phyloP scores from a whole-genome alignment of 1,140 invertebrate genomes.

The Eupeodes corollae region DNA sequence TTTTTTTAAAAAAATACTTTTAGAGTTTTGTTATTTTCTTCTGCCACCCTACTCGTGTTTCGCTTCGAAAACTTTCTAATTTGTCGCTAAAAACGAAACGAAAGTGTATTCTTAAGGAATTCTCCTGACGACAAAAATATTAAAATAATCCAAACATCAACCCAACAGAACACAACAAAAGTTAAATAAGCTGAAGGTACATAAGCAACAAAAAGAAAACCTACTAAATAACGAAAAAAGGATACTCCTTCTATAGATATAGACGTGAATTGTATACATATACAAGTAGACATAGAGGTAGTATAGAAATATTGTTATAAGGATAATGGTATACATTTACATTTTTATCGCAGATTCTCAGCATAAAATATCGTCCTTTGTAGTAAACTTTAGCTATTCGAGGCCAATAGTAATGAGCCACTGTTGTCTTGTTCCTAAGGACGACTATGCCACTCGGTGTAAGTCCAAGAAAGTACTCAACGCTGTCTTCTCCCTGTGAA shows the following conservation, averaged over 20 bases:
- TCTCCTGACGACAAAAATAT: not conserved
- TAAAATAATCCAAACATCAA: no score
- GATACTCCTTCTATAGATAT: no score
- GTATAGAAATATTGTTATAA: not conserved
- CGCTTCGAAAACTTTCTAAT: no score
- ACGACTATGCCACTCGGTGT: slow-evolving; percentile 96
- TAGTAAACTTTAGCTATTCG: slow-evolving; percentile 92
- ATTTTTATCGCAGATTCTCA: slow-evolving; percentile 89
- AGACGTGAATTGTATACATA: not conserved
- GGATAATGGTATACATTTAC: slow-evolving; percentile 49
- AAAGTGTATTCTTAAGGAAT: not conserved
- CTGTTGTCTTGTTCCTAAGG: slow-evolving; percentile 89
- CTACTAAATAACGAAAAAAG: no score
- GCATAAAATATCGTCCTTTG: slow-evolving; percentile 93
- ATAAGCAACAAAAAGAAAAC: no score
- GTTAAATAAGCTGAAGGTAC: not conserved
- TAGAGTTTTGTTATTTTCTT: no score
- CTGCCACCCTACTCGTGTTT: no score
- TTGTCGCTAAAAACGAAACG: no score
- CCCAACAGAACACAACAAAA: not conserved
- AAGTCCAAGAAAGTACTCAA: slow-evolving; percentile 91
- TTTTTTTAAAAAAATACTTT: no score
- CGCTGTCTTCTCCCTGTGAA: slow-evolving; percentile 86
- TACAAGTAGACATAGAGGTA: slow-evolving; percentile 18
- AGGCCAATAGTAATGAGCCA: slow-evolving; percentile 98